phyloP scores from a whole-genome alignment of 2,888 invertebrate species.

The Drosophila mettleri region DNA sequence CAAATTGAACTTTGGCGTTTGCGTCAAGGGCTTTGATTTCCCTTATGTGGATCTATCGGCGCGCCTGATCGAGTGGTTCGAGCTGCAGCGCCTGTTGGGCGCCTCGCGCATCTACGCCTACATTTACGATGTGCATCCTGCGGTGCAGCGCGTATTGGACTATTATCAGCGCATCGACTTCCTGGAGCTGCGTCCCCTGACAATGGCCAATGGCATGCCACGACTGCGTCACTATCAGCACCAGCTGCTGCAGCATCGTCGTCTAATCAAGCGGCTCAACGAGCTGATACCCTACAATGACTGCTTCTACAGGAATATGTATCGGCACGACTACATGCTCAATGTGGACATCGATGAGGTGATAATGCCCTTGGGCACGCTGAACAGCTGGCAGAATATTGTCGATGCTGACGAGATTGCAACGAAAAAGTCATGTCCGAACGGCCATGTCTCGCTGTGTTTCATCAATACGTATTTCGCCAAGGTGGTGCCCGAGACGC shows the following conservation, averaged over 20 bases:
- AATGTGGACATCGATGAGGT: conserved; percentile 96
- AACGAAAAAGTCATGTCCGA: conserved; percentile 18
- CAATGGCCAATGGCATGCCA: conserved; percentile 93
- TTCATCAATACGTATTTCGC: conserved; percentile 95
- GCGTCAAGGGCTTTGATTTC: conserved; percentile 96
- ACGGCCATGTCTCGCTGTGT: conserved; percentile 88
- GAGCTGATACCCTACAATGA: conserved; percentile 97
- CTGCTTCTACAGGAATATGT: conserved; percentile 95
- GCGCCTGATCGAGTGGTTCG: conserved; percentile 95
- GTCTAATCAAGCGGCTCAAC: conserved; percentile 94
- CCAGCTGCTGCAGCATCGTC: conserved; percentile 92
- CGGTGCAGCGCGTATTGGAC: conserved; percentile 90
- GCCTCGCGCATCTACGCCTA: conserved; percentile 95
- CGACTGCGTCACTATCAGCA: conserved; percentile 93
- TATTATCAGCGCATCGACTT: conserved; percentile 87
- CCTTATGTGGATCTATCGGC: conserved; percentile 94
- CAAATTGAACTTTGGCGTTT: conserved; percentile 88
- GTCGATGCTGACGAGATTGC: conserved; percentile 74
- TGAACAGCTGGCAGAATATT: conserved; percentile 85
- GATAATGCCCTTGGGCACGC: conserved; percentile 89
- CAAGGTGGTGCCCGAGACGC: conserved; percentile 86
- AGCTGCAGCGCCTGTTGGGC: conserved; percentile 91
- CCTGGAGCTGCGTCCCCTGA: conserved; percentile 90
- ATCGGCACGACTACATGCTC: conserved; percentile 93
- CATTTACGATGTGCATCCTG: conserved; percentile 93